Percentiles rank a stretch among this genome's conserved stretches.
Evolutionary conservation across 1,140 invertebrate species (phyloP).

Genomic region (Holotrichia oblita): DNA sequence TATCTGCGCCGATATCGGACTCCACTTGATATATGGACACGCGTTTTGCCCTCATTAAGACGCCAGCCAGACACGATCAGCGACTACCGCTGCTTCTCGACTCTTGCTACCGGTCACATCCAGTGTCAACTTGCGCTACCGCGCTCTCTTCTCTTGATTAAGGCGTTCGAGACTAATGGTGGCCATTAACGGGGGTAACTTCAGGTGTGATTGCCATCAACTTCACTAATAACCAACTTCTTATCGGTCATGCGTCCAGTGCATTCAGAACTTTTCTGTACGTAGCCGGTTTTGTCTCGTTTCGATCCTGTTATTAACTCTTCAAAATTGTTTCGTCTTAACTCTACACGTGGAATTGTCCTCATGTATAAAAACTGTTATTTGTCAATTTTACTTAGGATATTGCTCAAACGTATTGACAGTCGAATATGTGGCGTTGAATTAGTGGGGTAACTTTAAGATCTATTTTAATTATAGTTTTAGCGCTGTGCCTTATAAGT

Average conservation of each 20-base stretch:
- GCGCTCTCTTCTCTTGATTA: constrained; percentile 43
- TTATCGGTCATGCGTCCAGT: constrained; percentile 40
- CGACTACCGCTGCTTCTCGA: constrained; percentile 44
- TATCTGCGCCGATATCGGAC: constrained; percentile 52
- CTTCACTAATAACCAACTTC: constrained; percentile 40
- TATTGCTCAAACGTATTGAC: too few species aligned
- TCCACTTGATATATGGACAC: constrained; percentile 54
- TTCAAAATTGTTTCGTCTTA: constrained; percentile 43
- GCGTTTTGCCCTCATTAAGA: constrained; percentile 56
- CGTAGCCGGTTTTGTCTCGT: too few species aligned
- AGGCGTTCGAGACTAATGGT: constrained; percentile 43
- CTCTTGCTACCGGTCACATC: constrained; percentile 40
- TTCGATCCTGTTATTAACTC: constrained; percentile 42
- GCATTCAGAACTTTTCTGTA: constrained; percentile 26
- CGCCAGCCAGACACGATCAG: constrained; percentile 54
- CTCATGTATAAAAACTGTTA: too few species aligned
- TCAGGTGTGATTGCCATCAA: constrained; percentile 42
- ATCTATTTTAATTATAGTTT: too few species aligned
- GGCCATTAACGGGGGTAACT: constrained; percentile 44
- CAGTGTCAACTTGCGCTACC: constrained; percentile 42
- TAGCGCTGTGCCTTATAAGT: too few species aligned
- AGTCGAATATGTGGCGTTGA: too few species aligned
- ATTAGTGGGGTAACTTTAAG: too few species aligned
- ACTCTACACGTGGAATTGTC: too few species aligned
- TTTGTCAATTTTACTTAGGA: too few species aligned